Base-by-base conservation (phyloP, 23 tunicate genomes). In the Halocynthia aurantium region DNA sequence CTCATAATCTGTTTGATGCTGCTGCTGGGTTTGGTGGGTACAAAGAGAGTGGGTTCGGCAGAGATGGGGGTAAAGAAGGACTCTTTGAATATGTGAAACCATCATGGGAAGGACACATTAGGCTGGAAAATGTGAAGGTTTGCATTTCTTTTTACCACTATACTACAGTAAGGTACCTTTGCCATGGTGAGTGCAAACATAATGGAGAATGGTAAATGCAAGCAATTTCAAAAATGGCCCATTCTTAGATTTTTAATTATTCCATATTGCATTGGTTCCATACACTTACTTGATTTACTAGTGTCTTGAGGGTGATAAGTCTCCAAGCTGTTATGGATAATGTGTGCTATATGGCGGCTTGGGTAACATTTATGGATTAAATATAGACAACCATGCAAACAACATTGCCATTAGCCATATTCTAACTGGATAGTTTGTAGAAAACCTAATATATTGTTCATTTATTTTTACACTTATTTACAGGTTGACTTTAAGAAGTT, bases 61-160 rank as follows among this genome's bases (percentile, higher is more conserved):
- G 98, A 61, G 98, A 93, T 77, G 98, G 98, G 19, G 98, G 98
- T 20, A 93, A 93, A 58, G 98, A 93, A 80, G 98, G 98, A 15
- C 76, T 93, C 76, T 93, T 53, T 67, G 98, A 93, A 68, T 93
- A 93, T 62, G 98, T 86, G 49, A 83, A 82, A 56, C 93, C 93
- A 10, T 12, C 22, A 6, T 91, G 98, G 93, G 88, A 93, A 61
- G 69, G 63, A 10, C 62, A 77, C 49, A 76, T 83, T 20, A 70
- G 71, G 61, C 82, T 75, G 6, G 57, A 69, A 17, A 40, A 21
- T 55, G 40, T 54, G 6, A 87, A 87, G 78, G 88, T 77, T 44
- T 19, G 63, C 52, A n/a, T 20, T 31, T 66, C 50, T 65, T 66
- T 18, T 15, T 68, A 31, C 44, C 44, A 31, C 44, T 31, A 31